A percentile compares a stretch with the other conserved stretches of the same genome.
phyloP scores from a whole-genome alignment of 1,140 invertebrate species.

The Pentalonia nigronervosa region DNA sequence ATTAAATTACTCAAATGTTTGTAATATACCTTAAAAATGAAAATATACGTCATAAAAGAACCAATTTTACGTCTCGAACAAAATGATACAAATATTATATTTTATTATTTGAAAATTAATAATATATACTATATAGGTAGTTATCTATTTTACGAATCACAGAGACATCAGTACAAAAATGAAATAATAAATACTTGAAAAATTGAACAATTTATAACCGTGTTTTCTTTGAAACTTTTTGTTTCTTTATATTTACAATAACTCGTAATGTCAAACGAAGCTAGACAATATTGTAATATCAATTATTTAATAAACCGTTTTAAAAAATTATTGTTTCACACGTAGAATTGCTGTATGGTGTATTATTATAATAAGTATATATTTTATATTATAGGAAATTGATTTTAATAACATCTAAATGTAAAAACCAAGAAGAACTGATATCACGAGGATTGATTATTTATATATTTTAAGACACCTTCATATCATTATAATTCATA shows the following conservation, averaged over 20 bases:
- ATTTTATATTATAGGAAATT: not conserved
- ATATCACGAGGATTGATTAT: not conserved
- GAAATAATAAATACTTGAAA: not conserved
- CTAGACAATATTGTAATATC: not conserved
- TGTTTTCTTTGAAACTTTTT: not conserved
- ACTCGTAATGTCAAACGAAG: not conserved
- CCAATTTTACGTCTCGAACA: not conserved
- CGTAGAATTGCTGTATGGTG: not conserved
- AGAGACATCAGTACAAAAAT: not conserved
- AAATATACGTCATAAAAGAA: too few species aligned
- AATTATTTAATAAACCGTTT: not conserved
- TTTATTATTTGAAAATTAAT: not conserved
- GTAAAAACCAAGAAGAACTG: not conserved
- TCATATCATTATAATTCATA: not conserved
- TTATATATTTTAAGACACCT: not conserved
- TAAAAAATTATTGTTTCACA: not conserved
- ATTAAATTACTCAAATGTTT: not conserved
- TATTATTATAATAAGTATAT: not conserved
- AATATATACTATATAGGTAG: not conserved
- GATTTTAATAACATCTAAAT: not conserved
- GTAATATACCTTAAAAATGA: not conserved
- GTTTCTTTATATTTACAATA: not conserved
- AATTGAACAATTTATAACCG: not conserved
- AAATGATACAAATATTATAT: not conserved
- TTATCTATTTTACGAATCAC: not conserved